A percentile compares a stretch with the other conserved stretches of the same genome.
phyloP scores from a whole-genome alignment of 2,113 vertebrate species.

The Campylomormyrus numenius region DNA sequence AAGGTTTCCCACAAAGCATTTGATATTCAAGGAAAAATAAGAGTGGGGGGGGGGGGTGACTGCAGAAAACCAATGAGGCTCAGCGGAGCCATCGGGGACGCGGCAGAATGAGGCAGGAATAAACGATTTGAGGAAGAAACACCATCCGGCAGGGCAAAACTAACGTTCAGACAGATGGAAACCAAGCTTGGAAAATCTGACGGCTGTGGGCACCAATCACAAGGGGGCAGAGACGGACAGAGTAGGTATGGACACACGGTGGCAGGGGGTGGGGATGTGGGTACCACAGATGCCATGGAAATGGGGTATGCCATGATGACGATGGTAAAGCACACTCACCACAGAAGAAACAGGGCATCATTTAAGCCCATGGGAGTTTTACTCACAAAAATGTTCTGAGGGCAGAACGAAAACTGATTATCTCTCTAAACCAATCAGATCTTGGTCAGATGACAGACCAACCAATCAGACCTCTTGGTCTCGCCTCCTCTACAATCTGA shows the following conservation, averaged over 20 bases:
- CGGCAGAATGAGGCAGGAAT: neutral
- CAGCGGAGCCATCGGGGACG: conserved; percentile 41
- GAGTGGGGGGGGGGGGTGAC: neutral
- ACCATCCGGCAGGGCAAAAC: conserved; percentile 33
- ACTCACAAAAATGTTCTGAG: too few species aligned
- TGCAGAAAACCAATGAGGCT: conserved; percentile 5
- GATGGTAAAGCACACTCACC: neutral
- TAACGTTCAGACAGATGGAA: conserved; percentile 44
- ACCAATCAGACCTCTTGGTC: too few species aligned
- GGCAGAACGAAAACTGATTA: too few species aligned
- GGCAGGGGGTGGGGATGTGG: neutral
- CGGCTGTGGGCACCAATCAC: conserved; percentile 46
- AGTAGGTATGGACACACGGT: too few species aligned
- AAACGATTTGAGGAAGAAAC: conserved; percentile 30
- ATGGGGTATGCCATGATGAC: too few species aligned
- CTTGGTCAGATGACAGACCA: too few species aligned
- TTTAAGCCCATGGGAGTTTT: too few species aligned
- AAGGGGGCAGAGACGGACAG: conserved; percentile 1
- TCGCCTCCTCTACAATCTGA: too few species aligned
- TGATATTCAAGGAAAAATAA: neutral
- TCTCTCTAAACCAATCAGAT: too few species aligned
- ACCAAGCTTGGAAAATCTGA: conserved; percentile 37
- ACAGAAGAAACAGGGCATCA: neutral
- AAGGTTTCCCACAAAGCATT: conserved; percentile 21
- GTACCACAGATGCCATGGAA: neutral